These are phyloP conservation scores for Murina feae DNA, from an alignment of 2,113 vertebrate genomes.

Conservation along the genomic window DNA sequence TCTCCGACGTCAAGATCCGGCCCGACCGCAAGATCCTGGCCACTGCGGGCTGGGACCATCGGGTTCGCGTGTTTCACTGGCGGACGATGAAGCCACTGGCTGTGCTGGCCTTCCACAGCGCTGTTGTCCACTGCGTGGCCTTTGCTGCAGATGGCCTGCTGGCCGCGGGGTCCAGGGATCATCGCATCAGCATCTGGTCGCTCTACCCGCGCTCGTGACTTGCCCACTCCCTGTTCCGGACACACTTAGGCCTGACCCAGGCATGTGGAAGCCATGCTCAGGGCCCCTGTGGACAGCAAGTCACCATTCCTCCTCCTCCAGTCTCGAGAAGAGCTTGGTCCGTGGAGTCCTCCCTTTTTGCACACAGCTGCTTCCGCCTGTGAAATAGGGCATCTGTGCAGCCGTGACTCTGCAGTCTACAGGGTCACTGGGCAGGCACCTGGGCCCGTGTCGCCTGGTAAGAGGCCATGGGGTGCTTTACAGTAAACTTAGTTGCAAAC, in stretches of 20 bases:
- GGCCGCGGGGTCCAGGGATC: conserved; percentile 93
- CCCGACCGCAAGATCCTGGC: conserved; percentile 89
- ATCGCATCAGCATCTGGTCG: conserved; percentile 94
- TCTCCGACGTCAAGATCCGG: conserved; percentile 88
- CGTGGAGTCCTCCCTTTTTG: background rate
- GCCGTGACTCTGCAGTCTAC: background rate
- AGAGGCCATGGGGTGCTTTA: background rate
- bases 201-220: conserved; percentile 82
- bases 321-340: background rate
- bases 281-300: background rate
- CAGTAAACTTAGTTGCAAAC: conserved; percentile 32
- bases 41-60: conserved; percentile 94
- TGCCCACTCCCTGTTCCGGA: background rate
- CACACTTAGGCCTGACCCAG: background rate
- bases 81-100: conserved; percentile 91
- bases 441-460: background rate
- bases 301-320: background rate
- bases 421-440: background rate
- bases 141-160: conserved; percentile 89
- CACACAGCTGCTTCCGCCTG: background rate
- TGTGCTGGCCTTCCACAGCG: conserved; percentile 90
- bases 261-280: background rate
- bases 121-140: conserved; percentile 85
- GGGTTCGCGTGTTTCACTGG: conserved; percentile 92
- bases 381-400: background rate